Conservation (phyloP, 30 jellyfish, hydroid and myxozoan species). For the Catostylus mosaicus region DNA sequence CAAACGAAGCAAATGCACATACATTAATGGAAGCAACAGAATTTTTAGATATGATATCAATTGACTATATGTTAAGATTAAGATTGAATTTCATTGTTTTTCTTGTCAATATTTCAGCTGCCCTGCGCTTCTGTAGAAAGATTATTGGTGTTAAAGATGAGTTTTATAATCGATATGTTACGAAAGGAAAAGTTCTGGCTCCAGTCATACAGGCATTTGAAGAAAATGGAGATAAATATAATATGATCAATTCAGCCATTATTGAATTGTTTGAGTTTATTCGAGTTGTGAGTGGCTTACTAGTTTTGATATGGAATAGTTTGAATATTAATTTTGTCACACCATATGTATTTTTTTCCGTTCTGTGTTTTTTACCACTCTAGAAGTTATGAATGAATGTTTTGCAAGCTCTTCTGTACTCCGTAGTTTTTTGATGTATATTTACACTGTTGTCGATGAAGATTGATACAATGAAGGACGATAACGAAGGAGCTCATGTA, state of each 20-base stretch:
- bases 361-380: too few relatives aligned
- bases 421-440: too few relatives aligned
- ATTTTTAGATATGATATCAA: too few relatives aligned
- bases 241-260: constrained; percentile 92
- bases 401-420: too few relatives aligned
- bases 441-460: too few relatives aligned
- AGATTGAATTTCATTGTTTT: neutral
- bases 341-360: too few relatives aligned
- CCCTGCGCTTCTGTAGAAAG: constrained; percentile 90
- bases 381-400: too few relatives aligned
- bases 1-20: too few relatives aligned
- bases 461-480: too few relatives aligned
- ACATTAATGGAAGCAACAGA: too few relatives aligned
- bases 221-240: constrained; percentile 86
- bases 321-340: neutral
- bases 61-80: too few relatives aligned
- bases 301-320: neutral
- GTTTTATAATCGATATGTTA: constrained; percentile 86
- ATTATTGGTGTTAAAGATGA: constrained; percentile 93
- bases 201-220: constrained; percentile 78
- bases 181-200: constrained; percentile 76
- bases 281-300: constrained; percentile 77
- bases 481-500: too few relatives aligned
- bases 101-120: constrained; percentile 44
- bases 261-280: constrained; percentile 92